Evolutionary conservation across 2,888 invertebrate species (phyloP).

Genomic region (Tipula lateralis): DNA sequence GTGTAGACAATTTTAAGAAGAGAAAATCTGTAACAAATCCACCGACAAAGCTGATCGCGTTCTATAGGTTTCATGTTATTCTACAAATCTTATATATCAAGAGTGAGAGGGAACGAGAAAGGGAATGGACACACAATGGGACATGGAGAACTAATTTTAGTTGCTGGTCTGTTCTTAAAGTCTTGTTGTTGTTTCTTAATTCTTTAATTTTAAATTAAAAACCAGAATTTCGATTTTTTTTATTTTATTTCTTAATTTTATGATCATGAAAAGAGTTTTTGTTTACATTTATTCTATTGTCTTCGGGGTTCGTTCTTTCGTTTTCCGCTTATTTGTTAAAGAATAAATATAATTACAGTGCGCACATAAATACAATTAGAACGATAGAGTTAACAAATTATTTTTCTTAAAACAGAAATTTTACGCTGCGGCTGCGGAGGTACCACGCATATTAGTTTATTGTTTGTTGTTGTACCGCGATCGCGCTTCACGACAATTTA

Average conservation of each 20-base stretch:
- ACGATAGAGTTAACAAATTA: neutral
- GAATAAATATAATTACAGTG: neutral
- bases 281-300: constrained; percentile 4
- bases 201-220: constrained; percentile 24
- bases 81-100: neutral
- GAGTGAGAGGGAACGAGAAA: neutral
- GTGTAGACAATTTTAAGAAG: constrained; percentile 11
- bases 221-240: neutral
- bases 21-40: constrained; percentile 19
- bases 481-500: neutral
- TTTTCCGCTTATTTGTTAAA: constrained; percentile 7
- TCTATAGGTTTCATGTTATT: neutral
- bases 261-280: constrained; percentile 11
- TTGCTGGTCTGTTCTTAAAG: neutral
- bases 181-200: neutral
- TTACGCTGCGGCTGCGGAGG: neutral
- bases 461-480: neutral
- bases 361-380: constrained; percentile 24
- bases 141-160: constrained; percentile 12
- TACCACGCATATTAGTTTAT: neutral
- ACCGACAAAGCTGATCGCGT: neutral
- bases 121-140: neutral
- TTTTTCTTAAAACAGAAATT: neutral
- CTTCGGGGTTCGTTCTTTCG: neutral
- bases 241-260: neutral